A percentile compares a stretch with the other conserved stretches of the same genome.
phyloP scores from a whole-genome alignment of 2,888 invertebrate species.

The Melipona beecheii region DNA sequence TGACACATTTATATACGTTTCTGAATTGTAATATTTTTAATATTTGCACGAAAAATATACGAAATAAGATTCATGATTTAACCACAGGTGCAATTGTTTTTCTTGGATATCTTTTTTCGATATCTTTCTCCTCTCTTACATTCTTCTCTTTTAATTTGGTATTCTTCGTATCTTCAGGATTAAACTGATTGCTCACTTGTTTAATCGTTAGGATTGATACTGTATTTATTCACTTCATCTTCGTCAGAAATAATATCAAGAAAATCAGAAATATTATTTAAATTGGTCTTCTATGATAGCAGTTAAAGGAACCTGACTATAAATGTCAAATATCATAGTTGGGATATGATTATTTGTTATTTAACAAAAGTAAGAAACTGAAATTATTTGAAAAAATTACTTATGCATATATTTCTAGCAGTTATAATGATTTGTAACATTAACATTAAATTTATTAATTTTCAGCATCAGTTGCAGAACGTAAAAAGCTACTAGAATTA shows the following conservation, averaged over 20 bases:
- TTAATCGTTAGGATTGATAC: constrained; percentile 41
- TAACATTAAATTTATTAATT: background rate
- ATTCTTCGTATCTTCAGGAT: constrained; percentile 1
- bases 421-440: background rate
- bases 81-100: background rate
- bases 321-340: background rate
- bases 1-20: background rate
- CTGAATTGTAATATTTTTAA: background rate
- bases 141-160: constrained; percentile 1
- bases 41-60: background rate
- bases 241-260: constrained; percentile 42
- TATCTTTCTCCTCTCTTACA: background rate
- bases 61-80: constrained; percentile 35
- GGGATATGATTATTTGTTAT: background rate
- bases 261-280: constrained; percentile 27
- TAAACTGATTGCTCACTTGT: constrained; percentile 32
- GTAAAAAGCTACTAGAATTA: background rate
- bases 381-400: background rate
- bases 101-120: background rate
- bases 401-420: background rate
- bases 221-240: constrained; percentile 49
- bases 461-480: background rate
- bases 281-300: constrained; percentile 33
- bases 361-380: background rate
- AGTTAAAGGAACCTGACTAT: background rate